Conservation (phyloP, 2,888 invertebrate species). For the Unio delphinus region DNA sequence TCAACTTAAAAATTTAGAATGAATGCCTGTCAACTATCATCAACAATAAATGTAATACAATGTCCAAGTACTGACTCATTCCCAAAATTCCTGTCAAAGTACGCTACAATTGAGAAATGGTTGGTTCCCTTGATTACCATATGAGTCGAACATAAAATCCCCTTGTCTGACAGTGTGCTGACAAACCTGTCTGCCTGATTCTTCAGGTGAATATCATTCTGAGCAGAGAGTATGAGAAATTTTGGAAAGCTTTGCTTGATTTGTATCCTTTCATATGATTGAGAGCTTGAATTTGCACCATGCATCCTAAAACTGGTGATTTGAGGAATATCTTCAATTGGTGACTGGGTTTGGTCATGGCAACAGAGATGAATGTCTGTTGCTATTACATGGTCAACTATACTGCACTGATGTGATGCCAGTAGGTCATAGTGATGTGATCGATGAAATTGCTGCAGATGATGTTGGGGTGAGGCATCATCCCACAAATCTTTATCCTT, state of each 20-base stretch:
- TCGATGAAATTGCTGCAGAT: constrained; percentile 5
- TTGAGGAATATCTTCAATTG: too few relatives aligned
- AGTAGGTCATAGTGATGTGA: too few relatives aligned
- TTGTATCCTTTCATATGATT: background rate
- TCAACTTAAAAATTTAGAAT: too few relatives aligned
- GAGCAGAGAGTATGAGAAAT: constrained; percentile 45
- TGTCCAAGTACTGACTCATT: constrained; percentile 1
- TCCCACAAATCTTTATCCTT: constrained; percentile 23
- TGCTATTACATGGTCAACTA: too few relatives aligned
- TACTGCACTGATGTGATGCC: too few relatives aligned
- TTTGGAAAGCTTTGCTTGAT: constrained; percentile 14
- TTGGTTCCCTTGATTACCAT: constrained; percentile 36
- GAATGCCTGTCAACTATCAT: too few relatives aligned
- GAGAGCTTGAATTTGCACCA: too few relatives aligned
- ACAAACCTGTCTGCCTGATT: constrained; percentile 32
- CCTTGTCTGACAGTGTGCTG: constrained; percentile 18
- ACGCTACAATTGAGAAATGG: constrained; percentile 43
- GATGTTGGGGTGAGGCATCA: constrained; percentile 29
- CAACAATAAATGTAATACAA: constrained; percentile 4
- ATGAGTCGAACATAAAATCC: constrained; percentile 20
- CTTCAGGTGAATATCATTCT: constrained; percentile 39
- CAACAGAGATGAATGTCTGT: background rate
- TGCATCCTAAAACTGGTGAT: too few relatives aligned
- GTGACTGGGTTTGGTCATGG: background rate
- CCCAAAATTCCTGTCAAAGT: constrained; percentile 16